Evolutionary conservation across 1,140 invertebrate genomes (phyloP), one percentile per base, ranked within the genome.

Genomic region (Nasonia longicornis): DNA sequence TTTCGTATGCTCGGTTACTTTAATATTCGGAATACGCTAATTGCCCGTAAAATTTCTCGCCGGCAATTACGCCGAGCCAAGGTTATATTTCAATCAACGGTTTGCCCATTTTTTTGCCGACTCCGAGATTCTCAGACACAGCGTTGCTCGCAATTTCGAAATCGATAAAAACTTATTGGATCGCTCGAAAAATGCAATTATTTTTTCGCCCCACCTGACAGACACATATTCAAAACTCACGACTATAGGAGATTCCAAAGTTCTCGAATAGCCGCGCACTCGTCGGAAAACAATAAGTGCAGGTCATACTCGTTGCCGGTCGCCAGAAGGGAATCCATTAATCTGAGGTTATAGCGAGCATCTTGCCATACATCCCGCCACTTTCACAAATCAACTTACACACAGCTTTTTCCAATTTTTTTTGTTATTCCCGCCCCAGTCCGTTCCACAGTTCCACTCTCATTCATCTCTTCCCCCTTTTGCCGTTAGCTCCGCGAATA

Each of bases 331-430:
- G n/a, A 67, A 77, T 67, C 75, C 75, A 67, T 77, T 77, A 31
- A 67, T 77, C 58, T 31, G 26, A 26, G 0, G 10, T 58, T 20
- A 58, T 16, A 16, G 38, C 45, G 31, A 58, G 52, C 29, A 76
- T 76, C 74, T 77, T 77, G 75, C 35, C 75, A 77, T 76, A 42
- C n/a, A 20, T 6, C 31, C 31, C 31, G 31, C 75, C 63, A 42
- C 63, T 77, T 77, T 77, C 75, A 77, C 75, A 77, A 77, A 77
- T 77, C 63, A 67, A 77, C 63, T 77, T 77, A 77, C 26, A 45
- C 75, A 66, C 22, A 77, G 64, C 14, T 75, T 75, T 63, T 63
- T 14, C 38, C 26, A 20, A 75, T 75, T 63, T 74, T 70, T 70
- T 35, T 70, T 26, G 22, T 26, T 26, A 26, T 26, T 26, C 26